These are phyloP conservation scores for Coelogynopora nodosa DNA, from an alignment of 2,888 invertebrate species.

Conservation along the genomic window DNA sequence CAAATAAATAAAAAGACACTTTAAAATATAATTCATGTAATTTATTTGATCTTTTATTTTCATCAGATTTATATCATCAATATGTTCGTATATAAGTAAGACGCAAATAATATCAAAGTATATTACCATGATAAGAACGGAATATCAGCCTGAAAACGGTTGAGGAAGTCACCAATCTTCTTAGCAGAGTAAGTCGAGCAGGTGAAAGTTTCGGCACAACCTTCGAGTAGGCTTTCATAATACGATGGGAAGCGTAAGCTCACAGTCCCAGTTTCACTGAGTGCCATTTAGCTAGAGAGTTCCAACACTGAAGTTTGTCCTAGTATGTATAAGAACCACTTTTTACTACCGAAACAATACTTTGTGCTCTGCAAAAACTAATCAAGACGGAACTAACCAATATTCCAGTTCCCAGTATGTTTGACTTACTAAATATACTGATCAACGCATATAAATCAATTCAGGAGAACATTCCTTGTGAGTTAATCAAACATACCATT, in stretches of 20 bases:
- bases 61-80: background rate
- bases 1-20: background rate
- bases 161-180: background rate
- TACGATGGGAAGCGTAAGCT: background rate
- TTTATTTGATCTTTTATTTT: background rate
- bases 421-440: too few relatives aligned
- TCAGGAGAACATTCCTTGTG: too few relatives aligned
- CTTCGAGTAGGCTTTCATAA: background rate
- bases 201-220: background rate
- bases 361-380: too few relatives aligned
- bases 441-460: too few relatives aligned
- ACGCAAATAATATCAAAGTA: background rate
- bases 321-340: too few relatives aligned
- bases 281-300: background rate
- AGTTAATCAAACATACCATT: too few relatives aligned
- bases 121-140: background rate
- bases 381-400: too few relatives aligned
- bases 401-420: too few relatives aligned
- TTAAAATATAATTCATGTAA: background rate
- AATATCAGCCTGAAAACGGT: background rate
- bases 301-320: too few relatives aligned
- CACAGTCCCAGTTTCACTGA: background rate
- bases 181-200: background rate
- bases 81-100: background rate
- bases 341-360: too few relatives aligned